Evolutionary conservation across 2,888 invertebrate genomes (phyloP).

Genomic region (Autographa gamma): DNA sequence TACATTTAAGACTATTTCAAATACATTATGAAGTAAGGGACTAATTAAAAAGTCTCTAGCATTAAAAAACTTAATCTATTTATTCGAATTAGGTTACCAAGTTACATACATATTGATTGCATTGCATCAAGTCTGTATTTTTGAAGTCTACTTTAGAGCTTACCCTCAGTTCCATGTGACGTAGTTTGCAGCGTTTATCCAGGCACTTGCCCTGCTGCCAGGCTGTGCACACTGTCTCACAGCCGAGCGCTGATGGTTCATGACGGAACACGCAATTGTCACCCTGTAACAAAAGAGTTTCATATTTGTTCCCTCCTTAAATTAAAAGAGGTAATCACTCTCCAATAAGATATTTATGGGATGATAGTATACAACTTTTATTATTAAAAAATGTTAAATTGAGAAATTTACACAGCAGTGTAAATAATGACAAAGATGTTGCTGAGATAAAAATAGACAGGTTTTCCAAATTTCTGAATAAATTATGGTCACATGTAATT

Average conservation of each 20-base stretch:
- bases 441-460: background rate
- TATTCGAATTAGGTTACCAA: too few relatives aligned
- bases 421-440: background rate
- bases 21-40: too few relatives aligned
- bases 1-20: too few relatives aligned
- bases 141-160: constrained; percentile 54
- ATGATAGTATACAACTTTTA: background rate
- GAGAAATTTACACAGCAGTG: background rate
- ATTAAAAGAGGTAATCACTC: background rate
- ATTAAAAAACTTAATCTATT: too few relatives aligned
- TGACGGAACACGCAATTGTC: constrained; percentile 95
- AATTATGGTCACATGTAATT: too few relatives aligned
- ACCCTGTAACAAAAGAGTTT: constrained; percentile 87
- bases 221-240: constrained; percentile 93
- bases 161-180: constrained; percentile 96
- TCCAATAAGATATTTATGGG: background rate
- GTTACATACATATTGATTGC: too few relatives aligned
- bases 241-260: constrained; percentile 94
- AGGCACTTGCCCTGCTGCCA: constrained; percentile 95
- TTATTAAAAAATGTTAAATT: background rate
- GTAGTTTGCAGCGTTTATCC: constrained; percentile 93
- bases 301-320: background rate
- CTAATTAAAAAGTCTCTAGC: too few relatives aligned
- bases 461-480: background rate
- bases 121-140: too few relatives aligned